Base-by-base conservation (phyloP, 2,888 invertebrate species). In the Melinaea menophilus region DNA sequence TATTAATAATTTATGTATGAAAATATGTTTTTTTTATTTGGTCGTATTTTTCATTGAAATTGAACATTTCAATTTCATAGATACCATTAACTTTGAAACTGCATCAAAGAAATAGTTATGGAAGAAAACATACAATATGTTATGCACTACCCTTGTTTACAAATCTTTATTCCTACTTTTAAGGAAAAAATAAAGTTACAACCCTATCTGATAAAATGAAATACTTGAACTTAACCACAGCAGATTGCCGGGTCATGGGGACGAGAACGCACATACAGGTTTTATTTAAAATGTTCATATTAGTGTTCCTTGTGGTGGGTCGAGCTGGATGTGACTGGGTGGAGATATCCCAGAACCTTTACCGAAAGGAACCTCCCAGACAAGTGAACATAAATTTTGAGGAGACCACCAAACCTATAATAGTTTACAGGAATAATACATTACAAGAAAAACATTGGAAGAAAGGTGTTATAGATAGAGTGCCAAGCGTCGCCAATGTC, bases 291-390 rank as follows among this genome's bases (percentile, higher is more conserved):
- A 75, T 80, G 74, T 68, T 77, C 33, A 61, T 81, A n/a, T 65
- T 79, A 45, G 64, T 86, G 31, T 69, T 83, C 7, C 59, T 82
- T 5, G 47, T 82, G 7, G 59, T 82, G 5, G 47, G 80, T 63
- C 65, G 72, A 62, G 78, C 72, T 13, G 31, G 71, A 31, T 69
- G 80, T 47, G 90, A 90, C 60, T 90, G 90, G 90, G 88, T 90
- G 41, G 85, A 90, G 69, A 90, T 90, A 67, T 79, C 89, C 0
- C 90, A 90, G 66, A 82, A 83, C 54, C 78, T 83, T 66, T 84
- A 85, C 69, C 76, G 75, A 47, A 84, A 82, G 66, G 69, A 71
- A 7, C 79, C 84, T 2, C 31, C 72, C 31, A 63, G 9, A 47
- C 55, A n/a, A 56, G 3, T 35, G 45, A 45, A 13, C 31, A 56